phyloP scores from a whole-genome alignment of 2,797 vertebrate species.

The Microctenopoma stevenorrisi region DNA sequence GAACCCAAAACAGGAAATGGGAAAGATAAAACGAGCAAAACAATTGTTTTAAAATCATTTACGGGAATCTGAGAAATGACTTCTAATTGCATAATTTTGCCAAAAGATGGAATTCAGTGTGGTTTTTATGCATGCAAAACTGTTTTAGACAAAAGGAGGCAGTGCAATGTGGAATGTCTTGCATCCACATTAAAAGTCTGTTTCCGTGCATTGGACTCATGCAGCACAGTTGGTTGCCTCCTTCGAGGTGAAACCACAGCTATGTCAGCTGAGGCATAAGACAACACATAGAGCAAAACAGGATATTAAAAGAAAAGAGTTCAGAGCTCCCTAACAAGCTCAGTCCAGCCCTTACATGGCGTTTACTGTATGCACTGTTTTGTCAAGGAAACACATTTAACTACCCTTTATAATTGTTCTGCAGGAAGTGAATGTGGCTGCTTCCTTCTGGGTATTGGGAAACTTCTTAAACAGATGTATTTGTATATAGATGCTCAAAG shows the following conservation, averaged over 20 bases:
- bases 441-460: conserved; percentile 12
- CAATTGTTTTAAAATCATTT: conserved; percentile 7
- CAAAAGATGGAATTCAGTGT: conserved; percentile 10
- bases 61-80: conserved; percentile 2
- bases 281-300: conserved; percentile 71
- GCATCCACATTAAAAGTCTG: conserved; percentile 25
- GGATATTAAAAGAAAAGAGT: conserved; percentile 68
- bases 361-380: conserved; percentile 60
- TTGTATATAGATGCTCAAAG: conserved; percentile 9
- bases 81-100: background rate
- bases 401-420: conserved; percentile 41
- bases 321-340: conserved; percentile 69
- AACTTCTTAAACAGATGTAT: background rate
- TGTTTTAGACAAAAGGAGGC: conserved; percentile 3
- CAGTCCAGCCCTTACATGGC: conserved; percentile 46
- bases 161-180: conserved; percentile 33
- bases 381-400: conserved; percentile 55
- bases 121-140: conserved; percentile 29
- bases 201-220: conserved; percentile 40
- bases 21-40: conserved; percentile 14
- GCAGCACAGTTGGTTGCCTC: conserved; percentile 50
- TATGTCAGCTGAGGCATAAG: conserved; percentile 71
- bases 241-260: conserved; percentile 72
- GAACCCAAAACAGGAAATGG: conserved; percentile 22
- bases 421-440: conserved; percentile 47